phyloP scores from a whole-genome alignment of 2,797 vertebrate genomes.

The Falco rusticolus region DNA sequence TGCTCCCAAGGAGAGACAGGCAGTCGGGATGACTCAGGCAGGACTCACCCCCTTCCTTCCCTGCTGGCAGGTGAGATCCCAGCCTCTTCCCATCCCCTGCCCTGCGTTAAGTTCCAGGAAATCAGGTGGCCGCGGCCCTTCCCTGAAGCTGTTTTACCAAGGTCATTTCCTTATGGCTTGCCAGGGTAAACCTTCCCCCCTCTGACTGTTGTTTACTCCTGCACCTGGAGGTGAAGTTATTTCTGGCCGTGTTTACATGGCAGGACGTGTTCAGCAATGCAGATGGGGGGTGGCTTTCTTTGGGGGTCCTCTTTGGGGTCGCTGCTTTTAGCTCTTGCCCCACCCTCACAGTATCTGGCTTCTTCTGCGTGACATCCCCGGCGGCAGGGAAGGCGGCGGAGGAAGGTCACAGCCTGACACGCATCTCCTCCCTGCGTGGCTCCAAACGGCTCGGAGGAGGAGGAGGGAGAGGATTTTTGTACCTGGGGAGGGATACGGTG shows the following conservation, averaged over 20 bases:
- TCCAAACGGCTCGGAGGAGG: neutral
- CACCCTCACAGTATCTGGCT: accelerated
- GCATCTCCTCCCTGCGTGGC: accelerated
- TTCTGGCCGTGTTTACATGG: neutral
- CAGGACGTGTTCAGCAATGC: neutral
- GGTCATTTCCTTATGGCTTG: neutral
- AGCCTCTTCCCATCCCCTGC: neutral
- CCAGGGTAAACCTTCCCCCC: neutral
- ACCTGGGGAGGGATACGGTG: accelerated
- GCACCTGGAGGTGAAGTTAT: neutral
- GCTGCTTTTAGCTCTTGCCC: neutral
- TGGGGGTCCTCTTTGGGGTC: neutral
- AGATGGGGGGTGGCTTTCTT: neutral
- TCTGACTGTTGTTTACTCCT: neutral
- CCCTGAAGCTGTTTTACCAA: neutral
- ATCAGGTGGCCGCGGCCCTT: neutral
- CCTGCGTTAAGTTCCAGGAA: neutral
- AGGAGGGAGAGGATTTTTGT: neutral
- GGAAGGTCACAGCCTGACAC: neutral
- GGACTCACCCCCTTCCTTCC: neutral
- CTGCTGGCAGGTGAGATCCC: accelerated
- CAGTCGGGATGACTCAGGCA: neutral
- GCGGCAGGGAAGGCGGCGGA: neutral
- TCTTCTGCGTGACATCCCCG: neutral
- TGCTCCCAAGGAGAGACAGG: neutral